Conservation (phyloP, 2,113 vertebrate genomes). For the Recurvirostra avosetta region DNA sequence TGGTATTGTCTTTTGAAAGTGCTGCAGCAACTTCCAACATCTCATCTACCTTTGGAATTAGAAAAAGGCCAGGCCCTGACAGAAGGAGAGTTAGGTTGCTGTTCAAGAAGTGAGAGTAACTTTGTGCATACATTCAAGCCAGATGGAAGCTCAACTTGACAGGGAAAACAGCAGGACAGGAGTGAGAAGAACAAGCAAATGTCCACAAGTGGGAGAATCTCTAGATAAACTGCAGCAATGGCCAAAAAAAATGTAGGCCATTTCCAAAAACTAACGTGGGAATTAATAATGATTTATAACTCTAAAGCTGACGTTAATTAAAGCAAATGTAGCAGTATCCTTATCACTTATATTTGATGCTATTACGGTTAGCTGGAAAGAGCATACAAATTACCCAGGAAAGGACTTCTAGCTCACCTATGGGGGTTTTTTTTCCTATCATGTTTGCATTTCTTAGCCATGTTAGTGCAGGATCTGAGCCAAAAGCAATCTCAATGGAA, state of each 20-base stretch:
- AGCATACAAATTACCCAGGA: conserved; percentile 58
- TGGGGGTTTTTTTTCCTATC: not conserved
- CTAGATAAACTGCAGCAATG: conserved; percentile 20
- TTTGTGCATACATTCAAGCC: not conserved
- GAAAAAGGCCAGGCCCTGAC: not conserved
- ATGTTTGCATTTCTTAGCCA: not conserved
- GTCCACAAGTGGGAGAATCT: conserved; percentile 17
- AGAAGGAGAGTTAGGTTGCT: not conserved
- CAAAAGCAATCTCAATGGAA: not conserved
- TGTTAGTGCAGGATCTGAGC: not conserved
- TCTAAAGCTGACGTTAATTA: conserved; percentile 64
- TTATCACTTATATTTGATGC: conserved; percentile 66
- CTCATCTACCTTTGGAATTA: not conserved
- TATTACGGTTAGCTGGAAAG: conserved; percentile 52
- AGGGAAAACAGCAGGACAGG: not conserved
- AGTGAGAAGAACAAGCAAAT: not conserved
- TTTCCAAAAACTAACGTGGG: conserved; percentile 58
- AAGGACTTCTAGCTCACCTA: conserved; percentile 2
- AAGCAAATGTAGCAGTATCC: conserved; percentile 63
- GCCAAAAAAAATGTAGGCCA: conserved; percentile 52
- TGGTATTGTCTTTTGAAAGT: not conserved
- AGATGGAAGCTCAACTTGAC: conserved; percentile 39
- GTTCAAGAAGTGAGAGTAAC: not conserved
- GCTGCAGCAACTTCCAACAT: not conserved
- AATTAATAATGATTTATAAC: conserved; percentile 73